Conservation (phyloP, 2,797 vertebrate genomes). For the Ambastaia sidthimunki region DNA sequence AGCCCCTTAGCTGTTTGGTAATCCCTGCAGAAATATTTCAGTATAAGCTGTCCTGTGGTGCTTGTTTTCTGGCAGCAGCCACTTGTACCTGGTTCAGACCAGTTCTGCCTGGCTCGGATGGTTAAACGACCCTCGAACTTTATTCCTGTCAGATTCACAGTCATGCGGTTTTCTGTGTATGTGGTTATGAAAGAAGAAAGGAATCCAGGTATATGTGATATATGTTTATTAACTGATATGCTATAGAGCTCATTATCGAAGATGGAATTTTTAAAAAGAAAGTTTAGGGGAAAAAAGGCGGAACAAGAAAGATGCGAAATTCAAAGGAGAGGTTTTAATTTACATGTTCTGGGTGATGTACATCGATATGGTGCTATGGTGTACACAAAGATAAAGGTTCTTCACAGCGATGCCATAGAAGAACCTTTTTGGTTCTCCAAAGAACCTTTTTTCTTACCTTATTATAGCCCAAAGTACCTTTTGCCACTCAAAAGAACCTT, state of each 20-base stretch:
- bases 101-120: constrained; percentile 63
- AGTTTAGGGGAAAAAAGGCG: background rate
- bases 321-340: background rate
- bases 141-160: background rate
- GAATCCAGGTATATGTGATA: background rate
- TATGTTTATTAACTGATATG: background rate
- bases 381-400: too few species aligned
- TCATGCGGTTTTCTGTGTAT: constrained; percentile 8
- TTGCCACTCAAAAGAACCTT: too few species aligned
- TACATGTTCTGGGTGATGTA: background rate
- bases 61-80: constrained; percentile 36
- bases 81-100: constrained; percentile 59
- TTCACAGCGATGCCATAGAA: too few species aligned
- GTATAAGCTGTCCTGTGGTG: constrained; percentile 38
- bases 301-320: background rate
- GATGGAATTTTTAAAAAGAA: background rate
- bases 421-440: too few species aligned
- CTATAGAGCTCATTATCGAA: background rate
- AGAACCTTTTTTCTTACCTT: too few species aligned
- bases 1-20: constrained; percentile 48
- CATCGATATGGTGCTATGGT: background rate
- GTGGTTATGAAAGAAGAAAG: background rate
- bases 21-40: constrained; percentile 54
- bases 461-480: too few species aligned
- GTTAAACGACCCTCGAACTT: constrained; percentile 20